Evolutionary conservation across 2,797 vertebrate species (phyloP), one percentile per base, ranked within the genome.

Genomic region (Phrynocephalus vlangalii): DNA sequence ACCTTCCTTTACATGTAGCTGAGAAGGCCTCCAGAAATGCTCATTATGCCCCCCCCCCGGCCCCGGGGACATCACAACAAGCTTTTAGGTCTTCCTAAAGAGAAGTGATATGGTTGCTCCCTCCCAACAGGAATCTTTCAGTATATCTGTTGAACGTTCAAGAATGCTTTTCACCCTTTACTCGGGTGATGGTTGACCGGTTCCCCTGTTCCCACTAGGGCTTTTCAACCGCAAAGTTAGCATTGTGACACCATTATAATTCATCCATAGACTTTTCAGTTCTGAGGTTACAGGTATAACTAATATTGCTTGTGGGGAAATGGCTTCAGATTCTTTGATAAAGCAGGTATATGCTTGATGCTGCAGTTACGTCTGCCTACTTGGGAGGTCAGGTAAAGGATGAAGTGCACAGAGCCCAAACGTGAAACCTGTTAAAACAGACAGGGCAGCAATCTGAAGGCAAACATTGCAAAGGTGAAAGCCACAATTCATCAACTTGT

Each of bases 71-170:
- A 67, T 84, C 90, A 66, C 88, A 93, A 93, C 90, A 93, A 92
- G 92, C 89, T 93, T 86, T 30, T 83, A 88, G 86, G 79, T 76
- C 18, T 85, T 92, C 90, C 85, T 90, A 86, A 92, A 93, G 90
- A 90, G 83, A 89, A 94, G 83, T 63, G 73, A 91, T 92, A 94
- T 90, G 90, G 92, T 93, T 92, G 87, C 82, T 89, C 73, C 87
- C 78, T 91, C 88, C 93, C 94, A 81, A 7, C 88, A 89, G 91
- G 85, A 86, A 44, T 82, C 67, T 81, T 90, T 73, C 91, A 90
- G 50, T 91, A 95, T 94, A 94, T 95, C 89, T 96, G 95, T 70
- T 95, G 93, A 95, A 94, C 91, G 89, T 79, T 93, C 89, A 73
- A 67, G 5, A 10, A 20, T 87, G 30, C 92, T 91, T 84, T 88